Conservation (phyloP, 2,888 invertebrate species). For the Clanis bilineata region DNA sequence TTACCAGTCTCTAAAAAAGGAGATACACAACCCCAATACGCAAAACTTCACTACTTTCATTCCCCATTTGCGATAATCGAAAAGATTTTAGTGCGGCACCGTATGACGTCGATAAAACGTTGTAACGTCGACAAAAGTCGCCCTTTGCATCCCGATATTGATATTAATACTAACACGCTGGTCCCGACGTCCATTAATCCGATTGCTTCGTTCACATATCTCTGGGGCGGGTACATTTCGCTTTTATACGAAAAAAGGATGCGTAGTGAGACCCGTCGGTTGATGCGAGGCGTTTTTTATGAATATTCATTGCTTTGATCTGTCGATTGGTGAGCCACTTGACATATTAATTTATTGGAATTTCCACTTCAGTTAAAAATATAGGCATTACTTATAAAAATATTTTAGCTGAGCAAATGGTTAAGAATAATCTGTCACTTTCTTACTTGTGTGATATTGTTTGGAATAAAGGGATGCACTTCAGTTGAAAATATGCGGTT, state of each 20-base stretch:
- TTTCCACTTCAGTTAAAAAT: too few relatives aligned
- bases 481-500: too few relatives aligned
- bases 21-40: too few relatives aligned
- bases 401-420: too few relatives aligned
- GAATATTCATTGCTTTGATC: neutral
- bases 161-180: constrained; percentile 20
- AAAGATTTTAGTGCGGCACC: constrained; percentile 14
- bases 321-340: neutral
- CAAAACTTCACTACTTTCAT: neutral
- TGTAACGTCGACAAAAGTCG: constrained; percentile 11
- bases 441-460: too few relatives aligned
- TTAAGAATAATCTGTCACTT: too few relatives aligned
- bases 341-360: neutral
- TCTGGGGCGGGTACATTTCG: constrained; percentile 16
- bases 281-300: neutral
- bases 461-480: too few relatives aligned
- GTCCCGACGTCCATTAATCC: constrained; percentile 23
- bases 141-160: constrained; percentile 17
- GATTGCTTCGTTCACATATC: constrained; percentile 30
- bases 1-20: too few relatives aligned
- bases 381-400: too few relatives aligned
- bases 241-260: constrained; percentile 15
- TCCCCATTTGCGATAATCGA: neutral
- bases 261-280: neutral
- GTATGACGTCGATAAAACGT: constrained; percentile 18